Base-by-base conservation (phyloP, 2,888 invertebrate species). In the Heteropelma amictum region DNA sequence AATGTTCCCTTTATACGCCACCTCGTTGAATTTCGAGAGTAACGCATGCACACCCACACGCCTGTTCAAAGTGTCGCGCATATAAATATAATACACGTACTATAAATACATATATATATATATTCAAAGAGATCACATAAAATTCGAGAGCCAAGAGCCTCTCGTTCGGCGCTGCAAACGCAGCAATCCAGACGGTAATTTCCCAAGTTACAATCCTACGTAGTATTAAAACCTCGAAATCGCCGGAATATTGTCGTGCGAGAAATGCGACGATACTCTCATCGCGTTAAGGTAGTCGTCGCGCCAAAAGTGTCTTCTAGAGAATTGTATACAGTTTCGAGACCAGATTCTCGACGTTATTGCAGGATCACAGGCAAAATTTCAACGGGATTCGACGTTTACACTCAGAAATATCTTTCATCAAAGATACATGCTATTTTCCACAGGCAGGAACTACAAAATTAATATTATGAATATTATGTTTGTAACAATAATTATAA, bases 121-220 rank as follows among this genome's bases (percentile, higher is more conserved):
- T 14, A 30, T 26, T 40, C 26, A 60, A 51, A 40, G 10, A 28
- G 30, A 40, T 60, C 47, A 42, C 30, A 69, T 60, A 53, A 69
- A 69, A 69, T 69, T 61, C 69, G 60, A 69, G 42, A 61, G 69
- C 53, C 26, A 60, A 69, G 68, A 54, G 14, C n/a, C 61, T 53
- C 45, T 23, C 54, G 53, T 51, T 49, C 69, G 30, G 35, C 14
- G 33, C 21, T 21, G 12, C n/a, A n/a, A 61, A 21, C 40, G 42
- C 23, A 12, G 38, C 30, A 51, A 72, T 64, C 51, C 26, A 7
- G 56, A 51, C 51, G 6, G 58, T 58, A 47, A 72, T 72, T 72
- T 72, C 35, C 40, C 42, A 26, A 58, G 42, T 65, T 58, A 65
- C 51, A 58, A 26, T 33, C 17, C 19, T 33, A 30, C 35, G 40